These are phyloP conservation scores for Andricus curvator DNA, from an alignment of 2,888 invertebrate genomes.

Conservation along the genomic window DNA sequence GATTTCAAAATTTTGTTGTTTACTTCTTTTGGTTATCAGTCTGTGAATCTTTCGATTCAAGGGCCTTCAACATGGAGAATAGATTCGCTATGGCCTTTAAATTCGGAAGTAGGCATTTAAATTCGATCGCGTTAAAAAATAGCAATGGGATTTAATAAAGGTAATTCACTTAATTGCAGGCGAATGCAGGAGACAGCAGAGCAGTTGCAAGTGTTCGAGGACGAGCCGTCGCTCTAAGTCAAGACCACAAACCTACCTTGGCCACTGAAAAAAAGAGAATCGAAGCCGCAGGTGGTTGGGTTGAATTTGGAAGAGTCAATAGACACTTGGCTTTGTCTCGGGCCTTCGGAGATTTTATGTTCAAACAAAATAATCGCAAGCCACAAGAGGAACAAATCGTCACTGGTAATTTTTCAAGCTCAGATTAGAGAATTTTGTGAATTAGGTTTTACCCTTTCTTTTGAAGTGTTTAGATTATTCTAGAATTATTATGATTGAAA, in stretches of 20 bases:
- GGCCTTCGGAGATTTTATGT: conserved; percentile 98
- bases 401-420: conserved; percentile 84
- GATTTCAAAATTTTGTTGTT: no score
- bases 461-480: no score
- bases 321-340: conserved; percentile 97
- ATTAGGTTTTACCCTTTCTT: no score
- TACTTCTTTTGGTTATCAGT: no score
- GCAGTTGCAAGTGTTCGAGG: conserved; percentile 95
- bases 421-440: background rate
- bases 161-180: conserved; percentile 77
- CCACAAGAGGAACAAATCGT: conserved; percentile 97
- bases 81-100: no score
- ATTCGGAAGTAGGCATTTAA: no score
- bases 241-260: conserved; percentile 98
- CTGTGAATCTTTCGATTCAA: no score
- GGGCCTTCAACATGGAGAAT: no score
- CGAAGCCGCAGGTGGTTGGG: conserved; percentile 97
- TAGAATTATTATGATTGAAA: no score
- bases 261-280: conserved; percentile 93
- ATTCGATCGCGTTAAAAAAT: background rate
- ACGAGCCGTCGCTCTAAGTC: conserved; percentile 84
- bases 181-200: conserved; percentile 98
- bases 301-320: conserved; percentile 98
- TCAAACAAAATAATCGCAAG: conserved; percentile 93
- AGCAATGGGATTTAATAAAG: background rate